Evolutionary conservation across 1,140 invertebrate species (phyloP), one percentile per base, ranked within the genome.

Genomic region (Lithobius niger): DNA sequence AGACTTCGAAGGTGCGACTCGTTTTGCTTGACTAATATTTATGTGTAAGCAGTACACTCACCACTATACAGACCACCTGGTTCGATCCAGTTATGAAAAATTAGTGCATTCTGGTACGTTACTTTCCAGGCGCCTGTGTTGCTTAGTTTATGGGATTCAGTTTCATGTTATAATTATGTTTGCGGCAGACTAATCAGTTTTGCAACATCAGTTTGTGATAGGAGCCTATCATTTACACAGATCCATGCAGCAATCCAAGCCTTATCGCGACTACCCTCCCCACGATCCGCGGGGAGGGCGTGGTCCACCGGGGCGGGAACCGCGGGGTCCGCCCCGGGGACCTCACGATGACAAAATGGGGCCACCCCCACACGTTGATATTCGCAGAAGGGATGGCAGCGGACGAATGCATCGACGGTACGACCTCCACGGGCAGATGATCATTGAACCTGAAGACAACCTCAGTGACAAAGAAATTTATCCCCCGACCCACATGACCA

Each of bases 371-470:
- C 48, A 50, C 27, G 4, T 50, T 24, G 48, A 50, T 27, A 6
- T 27, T 27, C 48, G 48, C 40, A 57, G 43, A 27, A 61, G 59
- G 66, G 48, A 50, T 24, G 55, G 48, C 44, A 52, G n/a, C 48
- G 48, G 42, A 59, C 70, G 58, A 28, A 70, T 61, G 27, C 68
- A 55, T 40, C 27, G 54, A 3, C 43, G 45, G 4, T 53, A 71
- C 45, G 66, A 73, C 28, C 73, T 72, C 58, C 71, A 71, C 45
- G 67, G 65, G 16, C 66, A 68, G 59, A 57, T 65, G 21, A 80
- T 87, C 50, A 80, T 88, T 61, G 86, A 88, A 63, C 83, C 85
- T 57, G 86, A 89, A 57, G 87, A 89, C 67, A 88, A 87, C 71
- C 74, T 90, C 6, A 86, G 83, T 59, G 86, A 89, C 66, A 88